Evolutionary conservation across 2,113 vertebrate species (phyloP).

Genomic region (Cyphomyrus plagiostoma): DNA sequence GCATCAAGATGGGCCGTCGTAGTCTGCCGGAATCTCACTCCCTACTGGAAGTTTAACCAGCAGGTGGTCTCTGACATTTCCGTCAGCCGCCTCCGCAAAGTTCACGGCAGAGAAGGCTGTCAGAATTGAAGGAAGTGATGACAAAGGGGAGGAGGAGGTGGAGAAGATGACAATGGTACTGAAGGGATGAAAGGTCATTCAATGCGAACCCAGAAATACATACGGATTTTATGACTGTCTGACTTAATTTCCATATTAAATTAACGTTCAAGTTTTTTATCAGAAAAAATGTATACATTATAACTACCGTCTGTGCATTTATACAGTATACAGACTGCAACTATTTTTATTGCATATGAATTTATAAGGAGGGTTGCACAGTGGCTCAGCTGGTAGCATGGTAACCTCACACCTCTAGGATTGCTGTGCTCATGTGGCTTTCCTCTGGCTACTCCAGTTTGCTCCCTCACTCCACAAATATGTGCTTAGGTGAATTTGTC

Average conservation of each 20-base stretch:
- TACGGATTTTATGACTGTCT: neutral
- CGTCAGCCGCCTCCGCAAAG: neutral
- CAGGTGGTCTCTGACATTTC: neutral
- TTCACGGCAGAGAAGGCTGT: neutral
- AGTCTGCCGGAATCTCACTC: neutral
- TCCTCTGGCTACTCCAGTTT: neutral
- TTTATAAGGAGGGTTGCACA: neutral
- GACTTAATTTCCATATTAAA: neutral
- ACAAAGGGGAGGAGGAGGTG: neutral
- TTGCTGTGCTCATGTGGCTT: neutral
- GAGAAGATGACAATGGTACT: neutral
- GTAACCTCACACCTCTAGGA: neutral
- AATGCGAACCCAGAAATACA: neutral
- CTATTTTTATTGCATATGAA: too few relatives aligned
- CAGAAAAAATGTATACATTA: neutral
- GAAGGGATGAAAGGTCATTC: neutral
- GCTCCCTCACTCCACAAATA: neutral
- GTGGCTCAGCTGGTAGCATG: neutral
- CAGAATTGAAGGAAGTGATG: neutral
- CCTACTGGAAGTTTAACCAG: conserved; percentile 2
- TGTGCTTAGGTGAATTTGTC: neutral
- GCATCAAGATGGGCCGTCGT: neutral
- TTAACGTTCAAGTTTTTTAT: neutral
- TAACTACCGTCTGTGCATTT: neutral
- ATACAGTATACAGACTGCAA: too few relatives aligned